These are phyloP conservation scores for Zaprionus ornatus DNA, from an alignment of 1,140 invertebrate species.

Conservation along the genomic window DNA sequence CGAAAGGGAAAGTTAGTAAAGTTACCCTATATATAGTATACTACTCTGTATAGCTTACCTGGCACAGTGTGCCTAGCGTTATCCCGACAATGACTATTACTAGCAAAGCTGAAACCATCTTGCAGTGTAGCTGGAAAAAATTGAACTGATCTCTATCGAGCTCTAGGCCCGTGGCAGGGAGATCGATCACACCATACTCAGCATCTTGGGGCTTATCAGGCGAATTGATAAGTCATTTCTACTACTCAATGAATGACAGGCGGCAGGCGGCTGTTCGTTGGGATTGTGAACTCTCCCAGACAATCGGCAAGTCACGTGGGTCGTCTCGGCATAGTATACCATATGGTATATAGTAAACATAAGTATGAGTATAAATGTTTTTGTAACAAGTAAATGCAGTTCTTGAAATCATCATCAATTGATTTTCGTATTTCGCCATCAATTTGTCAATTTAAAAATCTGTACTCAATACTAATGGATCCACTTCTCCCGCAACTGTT, in stretches of 20 bases:
- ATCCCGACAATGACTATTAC: slow-evolving; percentile 5
- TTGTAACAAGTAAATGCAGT: neutral
- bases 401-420: neutral
- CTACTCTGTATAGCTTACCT: neutral
- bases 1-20: neutral
- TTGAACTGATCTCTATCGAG: slow-evolving; percentile 40
- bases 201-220: neutral
- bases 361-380: neutral
- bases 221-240: slow-evolving; percentile 31
- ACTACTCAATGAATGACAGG: slow-evolving; percentile 39
- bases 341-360: neutral
- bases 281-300: slow-evolving; percentile 11
- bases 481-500: neutral
- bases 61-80: neutral
- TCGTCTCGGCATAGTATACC: neutral
- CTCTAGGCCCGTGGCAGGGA: slow-evolving; percentile 6
- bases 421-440: neutral
- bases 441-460: neutral
- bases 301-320: slow-evolving; percentile 34
- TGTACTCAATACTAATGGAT: neutral
- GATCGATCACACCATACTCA: slow-evolving; percentile 62
- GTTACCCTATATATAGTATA: neutral
- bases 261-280: slow-evolving; percentile 4
- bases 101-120: slow-evolving; percentile 41
- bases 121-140: slow-evolving; percentile 34